Evolutionary conservation across 2,113 vertebrate species (phyloP), one percentile per base, ranked within the genome.

Genomic region (Phalacrocorax aristotelis): DNA sequence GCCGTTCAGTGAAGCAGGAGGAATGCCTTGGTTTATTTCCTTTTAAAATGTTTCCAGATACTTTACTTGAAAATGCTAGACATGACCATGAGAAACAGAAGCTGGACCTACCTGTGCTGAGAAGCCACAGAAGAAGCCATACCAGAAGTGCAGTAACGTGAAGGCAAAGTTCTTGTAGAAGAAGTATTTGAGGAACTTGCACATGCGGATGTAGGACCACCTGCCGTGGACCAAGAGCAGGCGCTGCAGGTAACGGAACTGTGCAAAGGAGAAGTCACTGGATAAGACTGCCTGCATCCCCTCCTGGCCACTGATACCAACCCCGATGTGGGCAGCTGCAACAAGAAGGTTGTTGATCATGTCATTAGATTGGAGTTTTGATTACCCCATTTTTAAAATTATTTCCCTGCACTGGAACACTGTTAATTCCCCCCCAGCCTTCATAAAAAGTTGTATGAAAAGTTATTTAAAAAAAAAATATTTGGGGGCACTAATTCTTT

Each of bases 111-210:
- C 99, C 99, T 99, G 99, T 34, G 99, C 99, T 9, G 99, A 99
- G 96, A 99, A 99, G 44, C 99, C 99, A 1, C 98, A 99, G 98
- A 98, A 99, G 98, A 99, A 99, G 64, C 98, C 99, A 21, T 99
- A 99, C 99, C 99, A 99, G 98, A 99, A 99, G 76, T 99, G 99
- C 30, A 99, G 98, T 42, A 99, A 97, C 0, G 99, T 99, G 96
- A 99, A 99, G 96, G 98, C 98, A 96, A 99, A 99, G 97, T 99
- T 99, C 97, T 99, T 99, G 91, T 99, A 99, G 96, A 99, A 99
- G 96, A 99, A 99, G 90, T 99, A 99, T 46, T 97, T 96, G n/a
- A 99, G 98, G 96, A 99, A 99, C 94, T 99, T 99, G 98, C 99
- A 99, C 99, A 99, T 99, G 97, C 99, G 99, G 58, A 99, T 98